phyloP scores from a whole-genome alignment of 2,113 vertebrate species.

The Rattus norvegicus region DNA sequence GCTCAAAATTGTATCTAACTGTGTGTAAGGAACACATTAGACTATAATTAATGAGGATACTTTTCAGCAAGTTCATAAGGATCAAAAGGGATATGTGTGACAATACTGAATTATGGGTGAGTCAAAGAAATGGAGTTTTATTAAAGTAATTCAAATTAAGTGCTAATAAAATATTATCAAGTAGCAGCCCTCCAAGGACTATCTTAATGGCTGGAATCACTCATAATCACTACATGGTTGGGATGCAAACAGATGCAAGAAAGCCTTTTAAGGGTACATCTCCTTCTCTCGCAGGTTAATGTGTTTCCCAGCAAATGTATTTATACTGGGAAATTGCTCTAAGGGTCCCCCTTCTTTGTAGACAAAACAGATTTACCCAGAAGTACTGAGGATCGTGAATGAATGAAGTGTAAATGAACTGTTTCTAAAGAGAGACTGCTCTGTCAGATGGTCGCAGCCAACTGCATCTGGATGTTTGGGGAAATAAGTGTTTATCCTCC shows the following conservation, averaged over 20 bases:
- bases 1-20: background rate
- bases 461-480: constrained; percentile 58
- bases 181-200: constrained; percentile 46
- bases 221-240: constrained; percentile 34
- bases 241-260: constrained; percentile 52
- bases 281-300: constrained; percentile 24
- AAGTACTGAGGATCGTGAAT: constrained; percentile 57
- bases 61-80: constrained; percentile 53
- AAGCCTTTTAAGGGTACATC: constrained; percentile 11
- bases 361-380: constrained; percentile 51
- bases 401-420: constrained; percentile 10
- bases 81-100: constrained; percentile 18
- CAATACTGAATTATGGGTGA: background rate
- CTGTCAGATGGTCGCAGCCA: constrained; percentile 58
- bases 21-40: background rate
- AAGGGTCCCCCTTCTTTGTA: constrained; percentile 10
- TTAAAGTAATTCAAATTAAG: constrained; percentile 68
- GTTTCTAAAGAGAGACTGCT: background rate
- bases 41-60: constrained; percentile 51
- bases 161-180: constrained; percentile 71
- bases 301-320: constrained; percentile 35
- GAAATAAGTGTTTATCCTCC: constrained; percentile 67
- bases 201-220: constrained; percentile 28
- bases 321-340: constrained; percentile 37
- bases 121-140: constrained; percentile 51